Percentiles rank a stretch among this genome's conserved stretches.
Conservation (phyloP, 2,888 invertebrate genomes). For the Linnaemya tessellans region DNA sequence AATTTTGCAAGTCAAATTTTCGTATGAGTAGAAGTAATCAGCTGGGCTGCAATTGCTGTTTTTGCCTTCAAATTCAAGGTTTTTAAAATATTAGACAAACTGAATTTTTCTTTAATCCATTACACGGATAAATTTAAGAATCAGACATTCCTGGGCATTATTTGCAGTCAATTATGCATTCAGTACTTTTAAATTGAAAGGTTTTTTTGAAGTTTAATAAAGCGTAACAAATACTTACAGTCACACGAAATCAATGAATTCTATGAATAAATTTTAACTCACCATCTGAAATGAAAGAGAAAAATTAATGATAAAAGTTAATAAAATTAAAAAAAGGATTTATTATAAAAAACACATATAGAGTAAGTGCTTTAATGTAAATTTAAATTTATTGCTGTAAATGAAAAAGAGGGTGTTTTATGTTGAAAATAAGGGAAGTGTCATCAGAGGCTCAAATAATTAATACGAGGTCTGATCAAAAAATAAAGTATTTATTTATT, state of each 20-base stretch:
- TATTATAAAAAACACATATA: background rate
- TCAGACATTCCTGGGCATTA: background rate
- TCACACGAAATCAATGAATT: background rate
- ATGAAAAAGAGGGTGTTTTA: background rate
- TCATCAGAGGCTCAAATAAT: background rate
- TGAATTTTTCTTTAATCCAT: too few species aligned
- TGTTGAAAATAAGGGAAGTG: background rate
- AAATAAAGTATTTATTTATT: too few species aligned
- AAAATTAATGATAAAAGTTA: background rate
- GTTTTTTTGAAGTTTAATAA: background rate
- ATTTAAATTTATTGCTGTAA: background rate
- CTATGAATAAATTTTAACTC: background rate
- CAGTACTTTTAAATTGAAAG: background rate
- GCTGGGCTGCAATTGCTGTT: too few species aligned
- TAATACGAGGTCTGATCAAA: too few species aligned
- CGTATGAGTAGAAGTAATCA: too few species aligned
- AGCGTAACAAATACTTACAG: background rate
- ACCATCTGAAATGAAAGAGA: constrained; percentile 3
- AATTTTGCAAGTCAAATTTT: too few species aligned
- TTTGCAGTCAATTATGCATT: background rate
- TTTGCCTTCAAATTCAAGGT: too few species aligned
- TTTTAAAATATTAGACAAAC: too few species aligned
- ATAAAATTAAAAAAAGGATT: background rate
- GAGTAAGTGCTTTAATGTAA: background rate
- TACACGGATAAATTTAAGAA: background rate